Conservation (phyloP, 2,888 invertebrate genomes). For the Scaptomyza caliginosa region DNA sequence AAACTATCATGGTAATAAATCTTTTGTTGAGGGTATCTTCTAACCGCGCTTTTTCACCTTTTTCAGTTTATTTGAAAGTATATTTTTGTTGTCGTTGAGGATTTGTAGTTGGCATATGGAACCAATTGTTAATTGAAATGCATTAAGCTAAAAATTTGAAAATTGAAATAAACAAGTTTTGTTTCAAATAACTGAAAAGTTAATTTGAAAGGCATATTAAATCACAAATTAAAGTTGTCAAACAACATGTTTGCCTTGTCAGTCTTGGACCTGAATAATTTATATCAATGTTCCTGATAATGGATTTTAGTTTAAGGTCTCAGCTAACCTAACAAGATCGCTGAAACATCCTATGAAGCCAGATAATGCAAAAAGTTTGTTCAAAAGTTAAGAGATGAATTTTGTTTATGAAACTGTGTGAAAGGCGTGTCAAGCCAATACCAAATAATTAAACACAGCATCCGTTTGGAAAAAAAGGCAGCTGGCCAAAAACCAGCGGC, state of each 20-base stretch:
- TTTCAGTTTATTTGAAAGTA: background rate
- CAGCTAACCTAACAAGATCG: background rate
- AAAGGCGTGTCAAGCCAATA: conserved; percentile 7
- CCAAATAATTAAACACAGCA: conserved; percentile 2
- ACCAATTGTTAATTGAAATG: background rate
- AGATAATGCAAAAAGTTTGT: background rate
- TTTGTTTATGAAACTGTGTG: conserved; percentile 22
- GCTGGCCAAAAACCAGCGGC: conserved; percentile 17
- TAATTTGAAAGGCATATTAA: background rate
- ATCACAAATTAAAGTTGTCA: background rate
- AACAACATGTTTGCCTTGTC: background rate
- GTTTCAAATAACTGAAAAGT: too few species aligned
- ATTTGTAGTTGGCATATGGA: background rate
- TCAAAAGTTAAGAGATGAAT: conserved; percentile 2
- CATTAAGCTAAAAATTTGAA: background rate
- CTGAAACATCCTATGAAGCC: background rate
- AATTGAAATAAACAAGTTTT: background rate
- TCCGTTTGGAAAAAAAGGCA: background rate
- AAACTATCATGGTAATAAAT: too few species aligned
- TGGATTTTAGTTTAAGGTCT: background rate
- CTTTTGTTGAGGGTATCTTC: too few species aligned
- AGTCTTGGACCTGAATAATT: background rate
- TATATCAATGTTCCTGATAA: background rate
- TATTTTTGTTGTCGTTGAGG: background rate
- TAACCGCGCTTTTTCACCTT: too few species aligned